Conservation (phyloP, 2,797 vertebrate species). For the Xenopus petersii region DNA sequence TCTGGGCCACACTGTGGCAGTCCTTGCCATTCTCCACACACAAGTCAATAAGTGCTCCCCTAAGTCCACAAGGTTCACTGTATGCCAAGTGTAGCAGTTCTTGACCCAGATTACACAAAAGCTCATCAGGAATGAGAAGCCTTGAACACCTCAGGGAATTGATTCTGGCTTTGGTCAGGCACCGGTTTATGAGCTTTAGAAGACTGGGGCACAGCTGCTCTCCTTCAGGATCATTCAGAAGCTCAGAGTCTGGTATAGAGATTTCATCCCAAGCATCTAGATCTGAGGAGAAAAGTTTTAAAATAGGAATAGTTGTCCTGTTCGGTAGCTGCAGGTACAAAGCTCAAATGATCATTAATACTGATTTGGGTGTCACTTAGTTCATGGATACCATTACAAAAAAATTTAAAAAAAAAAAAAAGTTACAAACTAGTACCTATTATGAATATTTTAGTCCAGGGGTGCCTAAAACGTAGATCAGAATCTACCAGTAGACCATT, state of each 20-base stretch:
- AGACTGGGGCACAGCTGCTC: slow-evolving; percentile 82
- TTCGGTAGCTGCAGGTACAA: too few species aligned
- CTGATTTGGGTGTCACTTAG: too few species aligned
- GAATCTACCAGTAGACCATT: too few species aligned
- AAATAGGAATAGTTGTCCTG: neutral
- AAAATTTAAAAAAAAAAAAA: too few species aligned
- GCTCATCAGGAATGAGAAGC: slow-evolving; percentile 86
- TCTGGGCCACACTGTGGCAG: slow-evolving; percentile 80
- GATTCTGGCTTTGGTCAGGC: slow-evolving; percentile 80
- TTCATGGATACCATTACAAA: too few species aligned
- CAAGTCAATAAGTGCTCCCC: slow-evolving; percentile 91
- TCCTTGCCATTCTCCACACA: slow-evolving; percentile 83
- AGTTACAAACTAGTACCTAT: too few species aligned
- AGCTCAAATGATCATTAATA: too few species aligned
- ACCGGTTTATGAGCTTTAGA: slow-evolving; percentile 79
- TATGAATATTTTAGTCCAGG: too few species aligned
- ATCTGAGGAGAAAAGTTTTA: slow-evolving; percentile 60
- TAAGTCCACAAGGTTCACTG: slow-evolving; percentile 90
- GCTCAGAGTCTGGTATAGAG: slow-evolving; percentile 74
- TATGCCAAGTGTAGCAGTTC: slow-evolving; percentile 91
- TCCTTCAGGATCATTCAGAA: slow-evolving; percentile 87
- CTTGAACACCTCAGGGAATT: slow-evolving; percentile 77
- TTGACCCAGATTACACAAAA: slow-evolving; percentile 84
- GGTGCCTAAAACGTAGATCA: too few species aligned
- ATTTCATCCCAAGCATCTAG: slow-evolving; percentile 65